Conservation (phyloP, 1,140 invertebrate genomes). For the Eupristina koningsbergeri region DNA sequence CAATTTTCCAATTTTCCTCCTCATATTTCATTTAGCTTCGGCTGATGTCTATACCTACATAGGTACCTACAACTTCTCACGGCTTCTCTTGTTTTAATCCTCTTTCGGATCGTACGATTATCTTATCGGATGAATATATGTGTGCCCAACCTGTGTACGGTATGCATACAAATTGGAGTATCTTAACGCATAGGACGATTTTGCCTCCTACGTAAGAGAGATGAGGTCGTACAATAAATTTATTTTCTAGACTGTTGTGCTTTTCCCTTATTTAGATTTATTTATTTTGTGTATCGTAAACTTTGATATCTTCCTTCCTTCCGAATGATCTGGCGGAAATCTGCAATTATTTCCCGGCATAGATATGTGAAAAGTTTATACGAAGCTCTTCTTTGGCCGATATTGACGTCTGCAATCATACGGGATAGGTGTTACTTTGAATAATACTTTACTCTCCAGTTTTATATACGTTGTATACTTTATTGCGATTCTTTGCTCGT, state of each 20-base stretch:
- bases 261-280: neutral
- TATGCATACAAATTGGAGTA: too few species aligned
- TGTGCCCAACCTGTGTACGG: neutral
- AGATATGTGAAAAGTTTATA: neutral
- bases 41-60: neutral
- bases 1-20: slow-evolving; percentile 42
- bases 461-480: slow-evolving; percentile 9
- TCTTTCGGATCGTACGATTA: slow-evolving; percentile 20
- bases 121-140: slow-evolving; percentile 9
- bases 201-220: neutral
- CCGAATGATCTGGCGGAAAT: neutral
- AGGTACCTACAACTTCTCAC: neutral
- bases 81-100: slow-evolving; percentile 11
- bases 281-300: neutral
- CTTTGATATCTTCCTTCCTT: slow-evolving; percentile 6
- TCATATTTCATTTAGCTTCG: slow-evolving; percentile 49
- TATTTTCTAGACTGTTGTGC: neutral
- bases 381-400: neutral
- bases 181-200: neutral
- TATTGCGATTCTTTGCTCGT: neutral
- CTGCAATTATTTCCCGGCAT: neutral
- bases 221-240: slow-evolving; percentile 28
- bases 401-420: too few species aligned
- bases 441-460: slow-evolving; percentile 8
- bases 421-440: neutral